These are phyloP conservation scores for Xenus cinereus DNA, from an alignment of 2,113 vertebrate genomes.

Conservation along the genomic window DNA sequence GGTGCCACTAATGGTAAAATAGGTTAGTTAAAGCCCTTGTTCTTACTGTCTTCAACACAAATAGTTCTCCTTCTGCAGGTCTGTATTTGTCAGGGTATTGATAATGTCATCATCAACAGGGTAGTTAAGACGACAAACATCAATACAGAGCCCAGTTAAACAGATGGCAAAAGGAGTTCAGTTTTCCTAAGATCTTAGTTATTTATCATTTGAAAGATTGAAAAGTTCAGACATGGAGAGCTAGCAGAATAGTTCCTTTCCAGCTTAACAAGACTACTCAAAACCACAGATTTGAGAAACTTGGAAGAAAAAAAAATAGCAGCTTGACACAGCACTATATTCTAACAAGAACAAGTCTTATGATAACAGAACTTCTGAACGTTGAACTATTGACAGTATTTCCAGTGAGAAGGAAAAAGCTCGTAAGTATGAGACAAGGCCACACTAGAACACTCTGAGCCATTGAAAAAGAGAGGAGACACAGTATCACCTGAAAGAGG, in stretches of 20 bases:
- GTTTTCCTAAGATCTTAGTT: not conserved
- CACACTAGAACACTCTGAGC: not conserved
- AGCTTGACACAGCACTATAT: not conserved
- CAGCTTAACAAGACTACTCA: not conserved
- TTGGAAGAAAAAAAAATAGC: not conserved
- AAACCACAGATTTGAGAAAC: not conserved
- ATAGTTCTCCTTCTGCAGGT: not conserved
- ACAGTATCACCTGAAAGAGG: not conserved
- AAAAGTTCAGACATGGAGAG: not conserved
- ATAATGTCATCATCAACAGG: not conserved
- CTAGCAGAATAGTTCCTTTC: not conserved
- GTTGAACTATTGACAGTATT: not conserved
- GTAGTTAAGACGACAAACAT: not conserved
- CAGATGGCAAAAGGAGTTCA: not conserved
- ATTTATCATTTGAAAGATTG: not conserved
- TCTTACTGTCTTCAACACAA: not conserved
- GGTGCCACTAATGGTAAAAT: not conserved
- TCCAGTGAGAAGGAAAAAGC: not conserved
- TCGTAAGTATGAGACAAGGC: not conserved
- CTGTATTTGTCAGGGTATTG: not conserved
- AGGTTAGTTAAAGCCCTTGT: not conserved
- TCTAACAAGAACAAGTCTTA: not conserved
- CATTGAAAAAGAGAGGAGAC: not conserved
- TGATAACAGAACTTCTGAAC: not conserved
- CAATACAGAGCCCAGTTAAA: not conserved